phyloP scores from a whole-genome alignment of 2,797 vertebrate genomes.

The Synaphobranchus kaupii region DNA sequence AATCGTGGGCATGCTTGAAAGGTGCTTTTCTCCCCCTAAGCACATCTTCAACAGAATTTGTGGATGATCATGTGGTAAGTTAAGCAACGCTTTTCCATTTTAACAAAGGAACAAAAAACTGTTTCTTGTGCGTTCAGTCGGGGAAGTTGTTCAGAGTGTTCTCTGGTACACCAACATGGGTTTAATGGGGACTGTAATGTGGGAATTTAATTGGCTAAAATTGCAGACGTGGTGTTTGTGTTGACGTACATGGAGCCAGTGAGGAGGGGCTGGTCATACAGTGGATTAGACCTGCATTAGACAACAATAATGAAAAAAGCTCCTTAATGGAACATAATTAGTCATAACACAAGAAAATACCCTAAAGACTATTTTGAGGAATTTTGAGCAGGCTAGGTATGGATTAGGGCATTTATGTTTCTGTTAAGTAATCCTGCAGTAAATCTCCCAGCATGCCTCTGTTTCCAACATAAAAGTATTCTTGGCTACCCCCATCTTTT shows the following conservation, averaged over 20 bases:
- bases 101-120: conserved; percentile 52
- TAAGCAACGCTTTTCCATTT: not conserved
- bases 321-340: not conserved
- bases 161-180: not conserved
- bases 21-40: not conserved
- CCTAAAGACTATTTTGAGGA: conserved; percentile 2
- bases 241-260: not conserved
- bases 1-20: not conserved
- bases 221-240: not conserved
- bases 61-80: not conserved
- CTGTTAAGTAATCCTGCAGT: conserved; percentile 7
- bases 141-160: not conserved
- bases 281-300: not conserved
- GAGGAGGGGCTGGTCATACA: not conserved
- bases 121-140: conserved; percentile 56
- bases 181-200: not conserved
- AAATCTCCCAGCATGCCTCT: conserved; percentile 1
- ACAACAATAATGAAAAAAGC: conserved; percentile 5
- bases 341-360: not conserved
- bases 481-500: not conserved
- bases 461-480: not conserved
- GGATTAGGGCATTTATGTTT: not conserved
- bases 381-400: not conserved
- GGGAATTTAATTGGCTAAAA: not conserved
- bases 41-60: not conserved